A percentile compares a stretch with the other conserved stretches of the same genome.
Evolutionary conservation across 2,797 vertebrate genomes (phyloP).

Genomic region (Pseudochaenichthys georgianus): DNA sequence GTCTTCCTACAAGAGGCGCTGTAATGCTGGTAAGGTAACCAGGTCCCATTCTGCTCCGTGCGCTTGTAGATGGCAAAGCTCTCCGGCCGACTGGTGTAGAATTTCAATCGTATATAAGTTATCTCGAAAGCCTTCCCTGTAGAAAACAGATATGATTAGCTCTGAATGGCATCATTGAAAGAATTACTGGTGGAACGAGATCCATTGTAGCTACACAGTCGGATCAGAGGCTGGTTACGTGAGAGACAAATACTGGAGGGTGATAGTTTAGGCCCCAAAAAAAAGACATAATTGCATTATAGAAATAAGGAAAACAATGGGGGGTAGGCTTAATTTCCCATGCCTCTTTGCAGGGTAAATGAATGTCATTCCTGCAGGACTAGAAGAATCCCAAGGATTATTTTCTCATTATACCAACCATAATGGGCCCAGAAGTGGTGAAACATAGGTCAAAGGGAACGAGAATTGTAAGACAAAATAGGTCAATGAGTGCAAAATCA

Average conservation of each 20-base stretch:
- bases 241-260: slow-evolving; percentile 47
- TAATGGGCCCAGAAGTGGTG: slow-evolving; percentile 52
- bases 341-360: slow-evolving; percentile 59
- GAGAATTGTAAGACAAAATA: slow-evolving; percentile 16
- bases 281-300: slow-evolving; percentile 61
- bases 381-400: slow-evolving; percentile 61
- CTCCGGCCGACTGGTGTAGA: slow-evolving; percentile 95
- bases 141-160: slow-evolving; percentile 55
- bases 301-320: slow-evolving; percentile 60
- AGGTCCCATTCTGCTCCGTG: slow-evolving; percentile 77
- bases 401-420: slow-evolving; percentile 67
- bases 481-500: slow-evolving; percentile 15
- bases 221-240: slow-evolving; percentile 36
- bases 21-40: slow-evolving; percentile 95
- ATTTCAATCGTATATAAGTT: slow-evolving; percentile 94
- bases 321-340: slow-evolving; percentile 64
- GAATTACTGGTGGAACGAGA: slow-evolving; percentile 29
- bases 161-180: slow-evolving; percentile 39
- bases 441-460: slow-evolving; percentile 62
- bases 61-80: slow-evolving; percentile 96
- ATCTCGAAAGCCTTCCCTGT: slow-evolving; percentile 96
- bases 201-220: slow-evolving; percentile 31
- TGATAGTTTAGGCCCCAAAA: slow-evolving; percentile 50
- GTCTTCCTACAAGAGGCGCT: slow-evolving; percentile 91
- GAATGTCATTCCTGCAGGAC: slow-evolving; percentile 64